Evolutionary conservation across 2,888 invertebrate species (phyloP).

Genomic region (Teleiodes luculella): DNA sequence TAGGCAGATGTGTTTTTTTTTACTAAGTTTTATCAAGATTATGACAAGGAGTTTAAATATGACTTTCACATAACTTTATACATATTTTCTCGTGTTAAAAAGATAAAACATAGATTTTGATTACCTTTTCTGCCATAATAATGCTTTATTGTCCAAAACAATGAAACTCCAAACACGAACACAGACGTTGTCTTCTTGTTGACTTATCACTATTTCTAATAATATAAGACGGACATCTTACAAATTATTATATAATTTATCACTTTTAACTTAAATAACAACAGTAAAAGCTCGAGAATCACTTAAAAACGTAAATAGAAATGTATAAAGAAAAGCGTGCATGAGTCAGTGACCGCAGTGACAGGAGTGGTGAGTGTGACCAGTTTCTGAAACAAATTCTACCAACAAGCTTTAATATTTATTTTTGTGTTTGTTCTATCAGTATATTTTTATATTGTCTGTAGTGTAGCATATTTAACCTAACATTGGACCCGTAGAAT

Average conservation of each 20-base stretch:
- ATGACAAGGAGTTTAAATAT: background rate
- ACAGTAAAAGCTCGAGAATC: background rate
- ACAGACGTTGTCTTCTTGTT: conserved; percentile 12
- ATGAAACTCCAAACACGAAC: conserved; percentile 21
- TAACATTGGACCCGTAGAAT: too few relatives aligned
- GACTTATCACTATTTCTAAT: background rate
- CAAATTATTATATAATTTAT: background rate
- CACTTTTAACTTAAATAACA: conserved; percentile 7
- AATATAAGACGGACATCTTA: background rate
- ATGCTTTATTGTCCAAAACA: conserved; percentile 27
- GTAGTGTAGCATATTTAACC: too few relatives aligned
- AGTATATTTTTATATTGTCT: too few relatives aligned
- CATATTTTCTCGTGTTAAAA: background rate
- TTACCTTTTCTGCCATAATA: conserved; percentile 56
- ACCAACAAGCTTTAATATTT: background rate
- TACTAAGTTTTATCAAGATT: background rate
- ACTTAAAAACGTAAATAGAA: conserved; percentile 9
- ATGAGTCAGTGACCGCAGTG: conserved; percentile 24
- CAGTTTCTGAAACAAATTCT: background rate
- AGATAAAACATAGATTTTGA: conserved; percentile 13
- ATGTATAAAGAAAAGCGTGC: conserved; percentile 5
- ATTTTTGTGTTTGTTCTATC: too few relatives aligned
- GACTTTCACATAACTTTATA: background rate
- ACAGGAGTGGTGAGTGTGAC: conserved; percentile 13
- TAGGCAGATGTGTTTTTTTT: conserved; percentile 28